Percentiles rank a stretch among this genome's conserved stretches.
phyloP scores from a whole-genome alignment of 2,113 vertebrate species.

The Cyanoderma ruficeps region DNA sequence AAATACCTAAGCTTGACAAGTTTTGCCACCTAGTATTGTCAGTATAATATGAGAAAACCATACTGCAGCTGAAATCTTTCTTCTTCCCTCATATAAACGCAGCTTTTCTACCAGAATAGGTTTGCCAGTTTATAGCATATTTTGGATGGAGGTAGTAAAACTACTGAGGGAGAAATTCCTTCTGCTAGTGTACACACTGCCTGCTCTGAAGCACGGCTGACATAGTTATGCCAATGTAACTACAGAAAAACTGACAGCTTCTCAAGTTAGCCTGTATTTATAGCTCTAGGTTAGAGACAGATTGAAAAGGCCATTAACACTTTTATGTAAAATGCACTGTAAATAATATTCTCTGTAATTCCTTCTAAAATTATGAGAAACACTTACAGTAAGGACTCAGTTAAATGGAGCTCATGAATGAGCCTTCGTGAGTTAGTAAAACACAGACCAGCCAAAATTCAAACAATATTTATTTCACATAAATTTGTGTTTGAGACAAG shows the following conservation, averaged over 20 bases:
- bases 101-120: neutral
- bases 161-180: neutral
- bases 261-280: constrained; percentile 8
- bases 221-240: neutral
- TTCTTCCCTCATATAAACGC: neutral
- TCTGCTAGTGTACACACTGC: neutral
- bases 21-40: neutral
- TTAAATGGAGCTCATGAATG: neutral
- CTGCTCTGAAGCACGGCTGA: neutral
- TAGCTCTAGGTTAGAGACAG: constrained; percentile 7
- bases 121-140: neutral
- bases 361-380: neutral
- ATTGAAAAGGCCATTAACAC: constrained; percentile 37
- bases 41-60: neutral
- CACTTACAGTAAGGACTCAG: neutral
- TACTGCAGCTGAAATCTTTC: neutral
- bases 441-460: neutral
- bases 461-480: neutral
- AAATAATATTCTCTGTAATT: neutral
- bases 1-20: neutral
- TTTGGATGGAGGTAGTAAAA: neutral
- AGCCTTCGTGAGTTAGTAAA: neutral
- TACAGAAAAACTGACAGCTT: neutral
- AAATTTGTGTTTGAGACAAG: neutral
- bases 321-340: neutral